These are phyloP conservation scores for Drosophila algonquin DNA, from an alignment of 2,888 invertebrate genomes.

Conservation along the genomic window DNA sequence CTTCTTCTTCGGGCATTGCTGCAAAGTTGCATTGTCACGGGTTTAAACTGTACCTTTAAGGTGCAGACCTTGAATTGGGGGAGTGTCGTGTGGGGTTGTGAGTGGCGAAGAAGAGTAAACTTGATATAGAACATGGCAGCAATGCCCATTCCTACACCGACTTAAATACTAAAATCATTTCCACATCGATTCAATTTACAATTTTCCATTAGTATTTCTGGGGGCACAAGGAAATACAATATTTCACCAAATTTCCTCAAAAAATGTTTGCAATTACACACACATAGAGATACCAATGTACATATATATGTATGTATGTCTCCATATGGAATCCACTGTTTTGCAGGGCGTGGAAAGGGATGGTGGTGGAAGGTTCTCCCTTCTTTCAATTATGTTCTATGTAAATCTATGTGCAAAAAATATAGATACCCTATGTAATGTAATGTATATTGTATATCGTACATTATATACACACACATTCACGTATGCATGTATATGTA, in stretches of 20 bases:
- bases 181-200: slow-evolving; percentile 58
- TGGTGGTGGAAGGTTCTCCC: slow-evolving; percentile 25
- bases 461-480: slow-evolving; percentile 70
- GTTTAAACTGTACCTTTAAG: slow-evolving; percentile 30
- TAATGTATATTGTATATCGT: slow-evolving; percentile 55
- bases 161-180: slow-evolving; percentile 56
- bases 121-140: slow-evolving; percentile 6
- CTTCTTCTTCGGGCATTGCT: slow-evolving; percentile 22
- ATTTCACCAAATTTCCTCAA: slow-evolving; percentile 19
- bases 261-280: slow-evolving; percentile 17
- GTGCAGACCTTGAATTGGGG: not conserved
- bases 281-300: no score
- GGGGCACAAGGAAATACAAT: not conserved
- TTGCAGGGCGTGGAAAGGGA: not conserved
- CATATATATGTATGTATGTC: no score
- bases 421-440: slow-evolving; percentile 49
- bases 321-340: slow-evolving; percentile 8
- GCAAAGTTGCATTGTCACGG: slow-evolving; percentile 25
- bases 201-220: slow-evolving; percentile 27
- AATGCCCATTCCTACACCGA: slow-evolving; percentile 31
- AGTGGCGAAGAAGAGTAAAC: not conserved
- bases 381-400: slow-evolving; percentile 53
- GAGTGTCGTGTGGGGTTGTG: not conserved
- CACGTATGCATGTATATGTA: slow-evolving; percentile 43
- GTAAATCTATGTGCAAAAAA: slow-evolving; percentile 77